Evolutionary conservation across 2,888 invertebrate genomes (phyloP).

Genomic region (Drosophila vallismaia): DNA sequence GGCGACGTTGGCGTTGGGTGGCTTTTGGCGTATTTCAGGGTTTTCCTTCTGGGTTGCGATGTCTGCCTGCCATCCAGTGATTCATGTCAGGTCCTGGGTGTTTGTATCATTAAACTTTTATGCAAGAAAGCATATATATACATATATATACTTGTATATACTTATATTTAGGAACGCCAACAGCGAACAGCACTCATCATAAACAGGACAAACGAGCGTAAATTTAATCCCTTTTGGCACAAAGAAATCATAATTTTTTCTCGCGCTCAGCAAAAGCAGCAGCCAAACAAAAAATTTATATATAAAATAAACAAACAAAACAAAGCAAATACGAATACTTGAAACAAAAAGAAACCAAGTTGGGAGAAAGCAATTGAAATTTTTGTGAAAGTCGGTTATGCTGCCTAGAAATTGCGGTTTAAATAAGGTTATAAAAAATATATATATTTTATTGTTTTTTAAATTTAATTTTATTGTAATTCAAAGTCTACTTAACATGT

Average conservation of each 20-base stretch:
- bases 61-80: constrained; percentile 64
- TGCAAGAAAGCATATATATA: constrained; percentile 46
- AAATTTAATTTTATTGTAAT: no score
- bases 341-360: constrained; percentile 31
- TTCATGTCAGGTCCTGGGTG: constrained; percentile 67
- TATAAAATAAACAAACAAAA: constrained; percentile 24
- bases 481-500: no score
- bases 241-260: constrained; percentile 79
- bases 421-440: neutral
- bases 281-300: constrained; percentile 11
- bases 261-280: constrained; percentile 38
- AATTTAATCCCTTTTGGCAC: constrained; percentile 82
- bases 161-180: constrained; percentile 10
- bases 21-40: neutral
- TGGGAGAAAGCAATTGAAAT: neutral
- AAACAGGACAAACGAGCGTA: constrained; percentile 76
- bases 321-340: constrained; percentile 2
- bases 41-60: constrained; percentile 13
- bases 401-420: neutral
- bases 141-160: constrained; percentile 3
- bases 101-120: constrained; percentile 69
- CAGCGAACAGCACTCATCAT: constrained; percentile 67
- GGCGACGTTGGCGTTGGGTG: constrained; percentile 24
- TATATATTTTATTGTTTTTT: neutral
- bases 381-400: neutral